Conservation (phyloP, 1,140 invertebrate species). For the Theocolax elegans region DNA sequence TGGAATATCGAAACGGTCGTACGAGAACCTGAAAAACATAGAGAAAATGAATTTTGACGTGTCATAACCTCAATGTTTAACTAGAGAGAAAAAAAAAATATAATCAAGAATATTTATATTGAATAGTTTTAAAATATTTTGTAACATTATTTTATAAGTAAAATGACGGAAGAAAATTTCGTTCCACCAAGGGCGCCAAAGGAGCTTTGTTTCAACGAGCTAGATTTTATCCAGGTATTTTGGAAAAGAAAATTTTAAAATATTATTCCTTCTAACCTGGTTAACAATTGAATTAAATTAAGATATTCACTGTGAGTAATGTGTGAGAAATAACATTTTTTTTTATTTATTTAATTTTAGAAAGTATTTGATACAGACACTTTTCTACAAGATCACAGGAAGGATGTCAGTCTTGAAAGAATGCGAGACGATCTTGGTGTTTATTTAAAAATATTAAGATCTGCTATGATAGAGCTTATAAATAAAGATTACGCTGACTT, state of each 20-base stretch:
- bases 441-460: conserved; percentile 89
- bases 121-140: conserved; percentile 1
- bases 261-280: conserved; percentile 9
- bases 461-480: conserved; percentile 95
- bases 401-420: conserved; percentile 83
- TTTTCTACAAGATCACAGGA: conserved; percentile 88
- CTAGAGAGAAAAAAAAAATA: too few relatives aligned
- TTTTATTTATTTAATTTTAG: conserved; percentile 32
- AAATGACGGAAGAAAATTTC: conserved; percentile 57
- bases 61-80: conserved; percentile 35
- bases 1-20: too few relatives aligned
- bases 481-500: conserved; percentile 98
- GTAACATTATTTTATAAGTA: conserved; percentile 12
- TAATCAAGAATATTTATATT: conserved; percentile 14
- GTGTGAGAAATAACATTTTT: conserved; percentile 3
- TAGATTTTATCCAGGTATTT: conserved; percentile 63
- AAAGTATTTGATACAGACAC: conserved; percentile 85
- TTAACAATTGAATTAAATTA: not conserved
- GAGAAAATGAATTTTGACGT: too few relatives aligned
- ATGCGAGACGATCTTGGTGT: conserved; percentile 90
- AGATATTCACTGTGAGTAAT: not conserved
- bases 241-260: conserved; percentile 24
- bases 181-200: conserved; percentile 62
- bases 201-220: conserved; percentile 62
- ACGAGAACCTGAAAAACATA: too few relatives aligned